phyloP scores from a whole-genome alignment of 2,113 vertebrate genomes.

The Elanus axillaris region DNA sequence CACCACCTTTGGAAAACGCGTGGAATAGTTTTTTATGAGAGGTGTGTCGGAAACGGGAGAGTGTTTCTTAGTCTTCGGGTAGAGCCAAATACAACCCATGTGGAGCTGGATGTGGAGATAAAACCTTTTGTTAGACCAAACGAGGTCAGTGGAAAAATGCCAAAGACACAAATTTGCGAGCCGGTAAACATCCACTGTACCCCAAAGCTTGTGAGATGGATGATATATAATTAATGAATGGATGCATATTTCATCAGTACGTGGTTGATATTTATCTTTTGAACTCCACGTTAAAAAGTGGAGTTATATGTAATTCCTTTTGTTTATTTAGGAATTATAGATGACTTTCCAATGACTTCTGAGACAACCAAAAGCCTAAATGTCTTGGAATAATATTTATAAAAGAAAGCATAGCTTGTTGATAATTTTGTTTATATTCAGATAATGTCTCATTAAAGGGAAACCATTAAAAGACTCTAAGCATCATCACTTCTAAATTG shows the following conservation, averaged over 20 bases:
- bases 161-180: neutral
- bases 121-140: neutral
- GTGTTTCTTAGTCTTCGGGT: neutral
- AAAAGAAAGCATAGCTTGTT: neutral
- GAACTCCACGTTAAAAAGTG: neutral
- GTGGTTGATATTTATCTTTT: neutral
- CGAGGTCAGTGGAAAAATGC: neutral
- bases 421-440: neutral
- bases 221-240: neutral
- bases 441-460: neutral
- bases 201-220: neutral
- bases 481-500: neutral
- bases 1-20: neutral
- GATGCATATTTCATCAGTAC: neutral
- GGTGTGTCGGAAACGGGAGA: neutral
- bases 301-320: neutral
- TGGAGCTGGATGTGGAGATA: too few relatives aligned
- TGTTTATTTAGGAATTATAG: neutral
- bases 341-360: neutral
- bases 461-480: neutral
- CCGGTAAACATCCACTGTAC: neutral
- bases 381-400: neutral
- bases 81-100: too few relatives aligned
- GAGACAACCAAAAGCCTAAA: neutral
- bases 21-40: neutral